Evolutionary conservation across 1,140 invertebrate species (phyloP).

Genomic region (Pachypsylla venusta): DNA sequence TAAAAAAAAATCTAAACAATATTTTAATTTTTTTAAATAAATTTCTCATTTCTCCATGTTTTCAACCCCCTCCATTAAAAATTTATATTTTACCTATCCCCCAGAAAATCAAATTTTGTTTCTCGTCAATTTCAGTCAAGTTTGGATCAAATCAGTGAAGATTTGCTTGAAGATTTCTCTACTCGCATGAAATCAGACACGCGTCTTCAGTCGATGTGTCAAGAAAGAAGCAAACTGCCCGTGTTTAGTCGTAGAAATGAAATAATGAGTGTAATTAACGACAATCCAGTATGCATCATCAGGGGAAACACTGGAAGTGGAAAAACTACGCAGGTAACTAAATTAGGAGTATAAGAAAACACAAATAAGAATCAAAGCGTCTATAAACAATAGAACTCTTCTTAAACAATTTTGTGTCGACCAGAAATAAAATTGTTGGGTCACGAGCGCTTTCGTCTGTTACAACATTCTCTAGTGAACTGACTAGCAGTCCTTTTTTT

Average conservation of each 20-base stretch:
- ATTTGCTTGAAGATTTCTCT: constrained; percentile 48
- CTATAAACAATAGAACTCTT: too few species aligned
- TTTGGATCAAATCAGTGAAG: constrained; percentile 64
- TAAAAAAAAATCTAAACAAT: too few species aligned
- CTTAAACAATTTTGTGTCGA: too few species aligned
- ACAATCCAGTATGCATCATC: constrained; percentile 50
- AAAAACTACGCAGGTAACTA: constrained; percentile 66
- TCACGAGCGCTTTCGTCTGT: too few species aligned
- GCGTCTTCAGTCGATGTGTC: constrained; percentile 43
- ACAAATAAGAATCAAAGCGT: too few species aligned
- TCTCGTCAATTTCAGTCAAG: constrained; percentile 38
- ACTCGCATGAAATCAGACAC: constrained; percentile 45
- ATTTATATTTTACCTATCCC: too few species aligned
- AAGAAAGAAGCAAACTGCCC: constrained; percentile 55
- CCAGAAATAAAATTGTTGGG: too few species aligned
- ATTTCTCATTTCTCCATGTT: constrained; percentile 8
- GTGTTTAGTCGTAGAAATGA: constrained; percentile 51
- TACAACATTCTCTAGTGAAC: too few species aligned
- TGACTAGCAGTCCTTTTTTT: too few species aligned
- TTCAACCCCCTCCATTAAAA: too few species aligned
- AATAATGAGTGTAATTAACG: constrained; percentile 67
- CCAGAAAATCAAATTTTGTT: too few species aligned
- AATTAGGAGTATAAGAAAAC: too few species aligned
- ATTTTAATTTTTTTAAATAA: neutral
- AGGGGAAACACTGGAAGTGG: constrained; percentile 73